These are phyloP conservation scores for Siderastrea siderea DNA, from an alignment of 92 coral and sea anemone genomes.

Conservation along the genomic window DNA sequence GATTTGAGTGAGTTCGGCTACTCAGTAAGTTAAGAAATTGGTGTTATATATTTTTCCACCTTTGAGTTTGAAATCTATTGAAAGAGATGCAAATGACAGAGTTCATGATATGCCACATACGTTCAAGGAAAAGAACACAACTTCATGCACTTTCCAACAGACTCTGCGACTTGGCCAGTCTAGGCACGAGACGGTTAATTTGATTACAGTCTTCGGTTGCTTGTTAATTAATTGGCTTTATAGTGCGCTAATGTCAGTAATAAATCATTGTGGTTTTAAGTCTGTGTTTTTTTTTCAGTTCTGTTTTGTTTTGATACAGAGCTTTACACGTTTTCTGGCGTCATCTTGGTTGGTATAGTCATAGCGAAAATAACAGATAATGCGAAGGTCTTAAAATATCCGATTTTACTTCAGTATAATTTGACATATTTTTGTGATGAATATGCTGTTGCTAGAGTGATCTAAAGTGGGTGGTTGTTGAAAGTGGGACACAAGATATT, in stretches of 20 bases:
- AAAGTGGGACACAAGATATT: too few relatives aligned
- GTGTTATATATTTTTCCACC: background rate
- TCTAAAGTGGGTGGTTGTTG: too few relatives aligned
- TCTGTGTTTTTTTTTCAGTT: background rate
- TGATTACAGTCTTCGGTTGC: constrained; percentile 3
- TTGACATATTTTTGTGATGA: too few relatives aligned
- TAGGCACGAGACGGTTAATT: background rate
- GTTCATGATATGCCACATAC: background rate
- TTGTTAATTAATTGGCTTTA: constrained; percentile 2
- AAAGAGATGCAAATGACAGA: background rate
- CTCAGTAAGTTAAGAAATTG: too few relatives aligned
- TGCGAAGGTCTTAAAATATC: too few relatives aligned
- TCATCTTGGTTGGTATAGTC: background rate
- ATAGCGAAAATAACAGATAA: too few relatives aligned
- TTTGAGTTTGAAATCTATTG: background rate
- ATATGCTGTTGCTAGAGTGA: too few relatives aligned
- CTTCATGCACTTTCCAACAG: background rate
- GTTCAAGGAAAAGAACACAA: background rate
- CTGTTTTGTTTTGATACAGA: background rate
- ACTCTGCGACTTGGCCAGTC: background rate
- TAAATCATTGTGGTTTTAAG: too few relatives aligned
- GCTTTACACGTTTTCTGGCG: background rate
- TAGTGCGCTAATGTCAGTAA: background rate
- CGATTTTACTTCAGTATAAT: too few relatives aligned
- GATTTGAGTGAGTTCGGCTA: too few relatives aligned